Evolutionary conservation across 2,113 vertebrate species (phyloP).

Genomic region (Melanostigma gelatinosum): DNA sequence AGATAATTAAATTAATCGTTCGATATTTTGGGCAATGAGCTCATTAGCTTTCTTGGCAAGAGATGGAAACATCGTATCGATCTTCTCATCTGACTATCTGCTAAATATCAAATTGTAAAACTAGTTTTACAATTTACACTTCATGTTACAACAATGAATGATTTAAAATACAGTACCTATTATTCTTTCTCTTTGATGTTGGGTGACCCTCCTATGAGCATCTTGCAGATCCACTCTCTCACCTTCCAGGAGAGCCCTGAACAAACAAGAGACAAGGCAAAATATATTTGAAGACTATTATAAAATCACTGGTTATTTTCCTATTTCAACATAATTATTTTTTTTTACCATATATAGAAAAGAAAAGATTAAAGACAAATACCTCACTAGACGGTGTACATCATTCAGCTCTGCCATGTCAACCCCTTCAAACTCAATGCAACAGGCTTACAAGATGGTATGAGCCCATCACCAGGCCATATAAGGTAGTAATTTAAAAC

Average conservation of each 20-base stretch:
- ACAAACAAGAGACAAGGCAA: constrained; percentile 45
- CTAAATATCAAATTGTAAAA: not conserved
- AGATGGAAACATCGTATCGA: not conserved
- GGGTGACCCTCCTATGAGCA: constrained; percentile 79
- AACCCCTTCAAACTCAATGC: constrained; percentile 55
- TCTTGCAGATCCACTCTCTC: constrained; percentile 85
- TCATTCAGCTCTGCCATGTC: constrained; percentile 76
- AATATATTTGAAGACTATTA: constrained; percentile 12
- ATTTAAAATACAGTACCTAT: constrained; percentile 62
- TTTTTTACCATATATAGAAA: not conserved
- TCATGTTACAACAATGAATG: not conserved
- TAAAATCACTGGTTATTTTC: not conserved
- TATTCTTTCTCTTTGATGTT: constrained; percentile 76
- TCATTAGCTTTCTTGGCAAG: not conserved
- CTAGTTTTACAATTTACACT: not conserved
- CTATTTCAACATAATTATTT: not conserved
- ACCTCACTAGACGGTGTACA: constrained; percentile 67
- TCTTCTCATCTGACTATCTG: not conserved
- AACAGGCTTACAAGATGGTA: constrained; percentile 51
- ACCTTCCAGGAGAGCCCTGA: constrained; percentile 92
- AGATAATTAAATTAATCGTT: constrained; percentile 45
- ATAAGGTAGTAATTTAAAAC: constrained; percentile 55
- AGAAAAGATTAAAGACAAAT: constrained; percentile 34
- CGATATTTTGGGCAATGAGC: not conserved
- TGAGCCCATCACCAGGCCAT: constrained; percentile 48